These are phyloP conservation scores for Dioctria linearis DNA, from an alignment of 2,888 invertebrate genomes.

Conservation along the genomic window DNA sequence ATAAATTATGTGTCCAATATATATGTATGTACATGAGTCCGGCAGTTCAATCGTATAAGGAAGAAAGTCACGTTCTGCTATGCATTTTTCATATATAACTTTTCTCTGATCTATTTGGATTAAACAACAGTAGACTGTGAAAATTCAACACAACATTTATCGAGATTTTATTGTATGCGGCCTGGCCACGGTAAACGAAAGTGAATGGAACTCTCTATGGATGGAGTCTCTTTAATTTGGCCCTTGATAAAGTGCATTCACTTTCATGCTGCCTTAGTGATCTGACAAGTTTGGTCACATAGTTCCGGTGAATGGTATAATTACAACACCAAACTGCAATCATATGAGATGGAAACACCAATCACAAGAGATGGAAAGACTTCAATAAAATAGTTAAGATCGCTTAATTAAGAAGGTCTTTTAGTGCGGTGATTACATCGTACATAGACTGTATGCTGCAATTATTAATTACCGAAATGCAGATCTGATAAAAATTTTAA, in stretches of 20 bases:
- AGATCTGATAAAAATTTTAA: not conserved
- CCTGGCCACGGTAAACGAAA: slow-evolving; percentile 27
- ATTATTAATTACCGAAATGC: not conserved
- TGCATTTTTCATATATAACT: slow-evolving; percentile 31
- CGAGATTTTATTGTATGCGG: not conserved
- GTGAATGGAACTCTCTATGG: slow-evolving; percentile 39
- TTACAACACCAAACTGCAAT: slow-evolving; percentile 10
- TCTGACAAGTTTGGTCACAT: not conserved
- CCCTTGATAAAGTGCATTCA: slow-evolving; percentile 47
- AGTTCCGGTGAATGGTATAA: slow-evolving; percentile 48
- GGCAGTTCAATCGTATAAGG: slow-evolving; percentile 8
- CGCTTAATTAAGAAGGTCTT: not conserved
- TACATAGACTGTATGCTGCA: not conserved
- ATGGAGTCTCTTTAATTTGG: slow-evolving; percentile 35
- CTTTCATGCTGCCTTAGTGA: slow-evolving; percentile 26
- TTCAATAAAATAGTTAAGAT: slow-evolving; percentile 24
- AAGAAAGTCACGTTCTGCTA: slow-evolving; percentile 34
- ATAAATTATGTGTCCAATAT: slow-evolving; percentile 22
- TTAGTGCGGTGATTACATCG: not conserved
- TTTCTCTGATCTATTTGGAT: slow-evolving; percentile 22
- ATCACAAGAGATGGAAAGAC: slow-evolving; percentile 7
- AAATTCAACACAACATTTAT: slow-evolving; percentile 18
- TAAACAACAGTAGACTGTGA: not conserved
- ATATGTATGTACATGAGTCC: not conserved
- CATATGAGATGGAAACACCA: slow-evolving; percentile 11